phyloP scores from a whole-genome alignment of 2,888 invertebrate genomes.

The Holacanthella duospinosa region DNA sequence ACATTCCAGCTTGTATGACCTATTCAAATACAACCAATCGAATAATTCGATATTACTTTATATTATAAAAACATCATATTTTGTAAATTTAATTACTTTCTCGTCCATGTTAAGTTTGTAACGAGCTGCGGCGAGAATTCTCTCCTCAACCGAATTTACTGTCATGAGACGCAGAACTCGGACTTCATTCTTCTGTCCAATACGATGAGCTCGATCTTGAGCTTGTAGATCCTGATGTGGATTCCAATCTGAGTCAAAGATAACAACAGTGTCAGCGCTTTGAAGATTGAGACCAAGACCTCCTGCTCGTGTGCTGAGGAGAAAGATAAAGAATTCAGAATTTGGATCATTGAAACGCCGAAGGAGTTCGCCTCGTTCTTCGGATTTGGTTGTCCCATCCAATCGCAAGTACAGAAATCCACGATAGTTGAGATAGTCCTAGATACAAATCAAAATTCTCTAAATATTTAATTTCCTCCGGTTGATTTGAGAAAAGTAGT shows the following conservation, averaged over 20 bases:
- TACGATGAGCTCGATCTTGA: slow-evolving; percentile 98
- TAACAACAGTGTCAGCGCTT: slow-evolving; percentile 96
- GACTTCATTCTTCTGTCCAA: slow-evolving; percentile 97
- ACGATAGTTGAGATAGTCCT: slow-evolving; percentile 84
- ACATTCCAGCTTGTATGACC: slow-evolving; percentile 99
- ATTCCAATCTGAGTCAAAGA: slow-evolving; percentile 99
- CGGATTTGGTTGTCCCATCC: slow-evolving; percentile 96
- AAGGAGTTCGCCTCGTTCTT: slow-evolving; percentile 89
- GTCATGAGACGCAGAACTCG: slow-evolving; percentile 95
- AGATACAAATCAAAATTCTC: not conserved
- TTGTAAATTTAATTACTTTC: too few species aligned
- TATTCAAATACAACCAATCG: too few species aligned
- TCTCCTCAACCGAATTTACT: slow-evolving; percentile 96
- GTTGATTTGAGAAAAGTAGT: not conserved
- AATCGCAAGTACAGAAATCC: slow-evolving; percentile 81
- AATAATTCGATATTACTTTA: too few species aligned
- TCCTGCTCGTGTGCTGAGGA: slow-evolving; percentile 93
- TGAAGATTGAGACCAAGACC: slow-evolving; percentile 96
- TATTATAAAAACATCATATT: too few species aligned
- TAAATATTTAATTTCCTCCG: too few species aligned
- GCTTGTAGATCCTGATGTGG: slow-evolving; percentile 99
- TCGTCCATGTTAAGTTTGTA: slow-evolving; percentile 99
- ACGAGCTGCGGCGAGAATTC: slow-evolving; percentile 92
- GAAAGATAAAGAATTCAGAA: slow-evolving; percentile 88
- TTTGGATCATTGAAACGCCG: slow-evolving; percentile 76